Conservation (phyloP, 1,140 invertebrate genomes). For the Helicoverpa armigera region DNA sequence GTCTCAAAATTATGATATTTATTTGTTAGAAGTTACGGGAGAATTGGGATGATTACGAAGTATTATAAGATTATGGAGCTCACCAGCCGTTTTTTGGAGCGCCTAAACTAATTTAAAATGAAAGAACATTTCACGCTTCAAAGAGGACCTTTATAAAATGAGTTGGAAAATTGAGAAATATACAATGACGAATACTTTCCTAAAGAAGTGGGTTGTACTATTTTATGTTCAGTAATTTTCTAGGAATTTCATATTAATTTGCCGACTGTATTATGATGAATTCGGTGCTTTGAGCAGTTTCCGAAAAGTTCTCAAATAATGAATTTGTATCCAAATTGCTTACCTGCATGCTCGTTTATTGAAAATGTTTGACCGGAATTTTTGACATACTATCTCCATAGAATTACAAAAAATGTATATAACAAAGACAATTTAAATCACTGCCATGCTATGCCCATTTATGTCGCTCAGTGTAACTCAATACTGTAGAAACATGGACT, state of each 20-base stretch:
- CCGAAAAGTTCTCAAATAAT: background rate
- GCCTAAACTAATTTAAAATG: conserved; percentile 57
- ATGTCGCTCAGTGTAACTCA: no score
- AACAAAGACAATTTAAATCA: no score
- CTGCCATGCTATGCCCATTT: no score
- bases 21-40: conserved; percentile 43
- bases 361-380: no score
- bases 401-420: no score
- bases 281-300: no score
- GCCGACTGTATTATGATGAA: background rate
- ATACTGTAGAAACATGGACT: no score
- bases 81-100: conserved; percentile 45
- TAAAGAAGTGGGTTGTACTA: conserved; percentile 20
- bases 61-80: conserved; percentile 46
- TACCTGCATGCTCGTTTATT: no score
- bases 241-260: background rate
- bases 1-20: conserved; percentile 40
- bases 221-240: conserved; percentile 32
- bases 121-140: conserved; percentile 56
- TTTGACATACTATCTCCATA: no score
- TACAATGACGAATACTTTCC: conserved; percentile 42
- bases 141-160: conserved; percentile 57
- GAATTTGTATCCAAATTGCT: background rate
- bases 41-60: conserved; percentile 48
- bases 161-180: conserved; percentile 55